Evolutionary conservation across 2,113 vertebrate species (phyloP).

Genomic region (Nycticebus coucang): DNA sequence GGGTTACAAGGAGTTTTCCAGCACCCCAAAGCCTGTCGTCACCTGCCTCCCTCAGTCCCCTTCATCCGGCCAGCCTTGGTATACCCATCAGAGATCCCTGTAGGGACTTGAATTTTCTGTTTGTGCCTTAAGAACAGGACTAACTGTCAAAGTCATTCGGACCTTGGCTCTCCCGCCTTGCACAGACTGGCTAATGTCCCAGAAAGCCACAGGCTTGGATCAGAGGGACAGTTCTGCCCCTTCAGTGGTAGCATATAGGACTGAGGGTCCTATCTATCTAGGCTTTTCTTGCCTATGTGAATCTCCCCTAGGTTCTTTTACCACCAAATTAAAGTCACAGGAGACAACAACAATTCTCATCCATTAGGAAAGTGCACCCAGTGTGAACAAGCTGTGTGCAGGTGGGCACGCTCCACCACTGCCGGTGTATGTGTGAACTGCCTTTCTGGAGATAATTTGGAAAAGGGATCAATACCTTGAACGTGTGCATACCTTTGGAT

Average conservation of each 20-base stretch:
- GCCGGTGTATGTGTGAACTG: no score
- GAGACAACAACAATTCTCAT: background rate
- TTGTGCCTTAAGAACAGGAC: background rate
- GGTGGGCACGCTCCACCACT: accelerated
- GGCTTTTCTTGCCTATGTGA: background rate
- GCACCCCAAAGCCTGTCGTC: no score
- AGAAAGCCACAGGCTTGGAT: no score
- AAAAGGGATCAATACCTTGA: background rate
- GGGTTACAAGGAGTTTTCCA: background rate
- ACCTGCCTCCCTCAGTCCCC: no score
- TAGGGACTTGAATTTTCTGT: background rate
- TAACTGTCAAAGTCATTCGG: background rate
- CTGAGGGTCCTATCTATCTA: background rate
- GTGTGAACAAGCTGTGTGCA: accelerated
- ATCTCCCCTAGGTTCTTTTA: background rate
- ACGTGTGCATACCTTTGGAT: background rate
- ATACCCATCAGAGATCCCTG: background rate
- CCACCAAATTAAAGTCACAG: background rate
- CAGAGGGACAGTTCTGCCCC: background rate
- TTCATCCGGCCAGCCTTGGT: background rate
- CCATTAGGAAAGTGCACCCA: background rate
- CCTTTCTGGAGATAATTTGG: background rate
- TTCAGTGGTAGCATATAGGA: background rate
- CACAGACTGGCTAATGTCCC: background rate
- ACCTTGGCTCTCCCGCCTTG: background rate